Conservation (phyloP, 2,797 vertebrate species). For the Calcarius lapponicus region DNA sequence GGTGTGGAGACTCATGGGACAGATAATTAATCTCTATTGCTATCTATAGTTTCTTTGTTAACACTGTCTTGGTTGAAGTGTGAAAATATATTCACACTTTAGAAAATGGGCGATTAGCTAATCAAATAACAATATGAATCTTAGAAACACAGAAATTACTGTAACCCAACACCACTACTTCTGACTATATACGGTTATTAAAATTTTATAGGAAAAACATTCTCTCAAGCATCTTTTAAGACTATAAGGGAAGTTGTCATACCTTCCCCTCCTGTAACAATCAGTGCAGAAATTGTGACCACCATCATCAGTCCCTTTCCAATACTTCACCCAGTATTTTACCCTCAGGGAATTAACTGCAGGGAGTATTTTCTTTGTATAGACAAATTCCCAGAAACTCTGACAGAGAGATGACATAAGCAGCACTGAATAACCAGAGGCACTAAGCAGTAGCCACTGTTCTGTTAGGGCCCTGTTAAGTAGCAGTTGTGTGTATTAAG, state of each 20-base stretch:
- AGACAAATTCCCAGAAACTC: background rate
- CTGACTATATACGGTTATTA: conserved; percentile 15
- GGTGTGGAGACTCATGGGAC: conserved; percentile 76
- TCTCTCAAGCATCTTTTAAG: conserved; percentile 15
- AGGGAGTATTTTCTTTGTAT: background rate
- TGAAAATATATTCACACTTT: conserved; percentile 83
- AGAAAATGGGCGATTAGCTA: conserved; percentile 80
- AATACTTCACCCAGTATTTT: background rate
- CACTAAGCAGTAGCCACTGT: background rate
- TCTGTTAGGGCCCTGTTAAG: background rate
- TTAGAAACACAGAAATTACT: conserved; percentile 74
- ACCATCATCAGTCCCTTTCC: background rate
- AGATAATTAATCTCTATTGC: conserved; percentile 84
- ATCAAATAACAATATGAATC: conserved; percentile 82
- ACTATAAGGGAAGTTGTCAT: background rate
- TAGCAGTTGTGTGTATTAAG: background rate
- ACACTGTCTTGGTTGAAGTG: conserved; percentile 80
- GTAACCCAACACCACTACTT: conserved; percentile 63
- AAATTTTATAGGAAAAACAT: conserved; percentile 41
- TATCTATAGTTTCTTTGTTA: conserved; percentile 86
- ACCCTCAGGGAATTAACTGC: background rate
- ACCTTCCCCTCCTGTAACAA: background rate
- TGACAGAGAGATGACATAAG: background rate
- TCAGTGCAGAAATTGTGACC: background rate
- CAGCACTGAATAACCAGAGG: background rate